Evolutionary conservation across 2,113 vertebrate genomes (phyloP), one percentile per base, ranked within the genome.

Genomic region (Clarias macrocephalus): DNA sequence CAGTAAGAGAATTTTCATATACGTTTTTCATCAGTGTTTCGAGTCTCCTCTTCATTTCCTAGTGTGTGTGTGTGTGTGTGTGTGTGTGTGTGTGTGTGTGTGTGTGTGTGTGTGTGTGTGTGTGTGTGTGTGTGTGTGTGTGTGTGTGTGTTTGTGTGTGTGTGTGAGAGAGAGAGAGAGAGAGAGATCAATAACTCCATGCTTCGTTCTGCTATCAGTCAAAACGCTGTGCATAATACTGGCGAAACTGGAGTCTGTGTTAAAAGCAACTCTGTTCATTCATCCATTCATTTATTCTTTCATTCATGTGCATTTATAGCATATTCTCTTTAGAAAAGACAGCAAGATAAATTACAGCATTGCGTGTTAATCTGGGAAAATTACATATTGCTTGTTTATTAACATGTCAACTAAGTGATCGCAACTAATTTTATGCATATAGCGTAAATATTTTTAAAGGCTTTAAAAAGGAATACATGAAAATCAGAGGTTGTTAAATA

Each of bases 361-460:
- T 60, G 23, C 5, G 42, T 56, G 57, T 57, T 85, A 37, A 48
- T 56, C 30, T 21, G 82, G 76, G n/a, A 23, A 48, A 86, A 83
- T 72, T 63, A 80, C 65, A 62, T 73, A 89, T 28, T 33, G 68
- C 80, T 75, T 59, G n/a, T 81, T 84, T 25, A 60, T 85, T 30
- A 81, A 54, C 66, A 52, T 66, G 68, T 48, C 48, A 48, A 8
- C 48, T 48, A 48, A 65, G 52, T 54, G 57, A 52, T 77, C 85
- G 77, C n/a, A 68, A 66, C 65, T 56, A 60, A 82, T 68, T 87
- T 33, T 85, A 87, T 82, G 79, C 21, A 85, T 76, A 87, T 87
- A 1, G 70, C 15, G n/a, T 54, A 25, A 5, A 42, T 28, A 18
- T 25, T 57, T 88, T 82, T 25, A 73, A 33, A 54, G 48, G 8